phyloP scores from a whole-genome alignment of 2,113 vertebrate genomes.

The Tragelaphus imberbis region DNA sequence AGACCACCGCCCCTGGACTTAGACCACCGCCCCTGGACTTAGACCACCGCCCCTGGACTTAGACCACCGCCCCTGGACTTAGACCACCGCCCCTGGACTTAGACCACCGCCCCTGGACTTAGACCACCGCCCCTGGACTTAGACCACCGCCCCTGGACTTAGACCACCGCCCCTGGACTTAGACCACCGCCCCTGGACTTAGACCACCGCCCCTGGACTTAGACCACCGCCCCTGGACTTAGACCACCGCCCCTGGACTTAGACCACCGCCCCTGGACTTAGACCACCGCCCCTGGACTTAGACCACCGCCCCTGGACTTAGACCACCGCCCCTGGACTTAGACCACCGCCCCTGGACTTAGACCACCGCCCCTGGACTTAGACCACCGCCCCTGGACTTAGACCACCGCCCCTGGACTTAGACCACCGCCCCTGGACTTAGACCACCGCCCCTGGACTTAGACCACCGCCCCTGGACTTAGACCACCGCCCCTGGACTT shows the following conservation, averaged over 20 bases:
- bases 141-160: too few species aligned
- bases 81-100: neutral
- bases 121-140: too few species aligned
- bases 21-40: accelerated
- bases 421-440: too few species aligned
- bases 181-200: too few species aligned
- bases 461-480: too few species aligned
- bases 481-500: too few species aligned
- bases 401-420: neutral
- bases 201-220: too few species aligned
- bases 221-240: too few species aligned
- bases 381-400: neutral
- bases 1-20: accelerated
- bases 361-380: neutral
- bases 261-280: neutral
- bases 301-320: accelerated
- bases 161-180: too few species aligned
- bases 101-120: neutral
- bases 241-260: accelerated
- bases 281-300: too few species aligned
- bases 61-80: neutral
- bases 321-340: accelerated
- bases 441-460: too few species aligned
- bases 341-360: neutral
- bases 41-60: neutral